These are phyloP conservation scores for Sphecodes monilicornis DNA, from an alignment of 2,888 invertebrate species.

Conservation along the genomic window DNA sequence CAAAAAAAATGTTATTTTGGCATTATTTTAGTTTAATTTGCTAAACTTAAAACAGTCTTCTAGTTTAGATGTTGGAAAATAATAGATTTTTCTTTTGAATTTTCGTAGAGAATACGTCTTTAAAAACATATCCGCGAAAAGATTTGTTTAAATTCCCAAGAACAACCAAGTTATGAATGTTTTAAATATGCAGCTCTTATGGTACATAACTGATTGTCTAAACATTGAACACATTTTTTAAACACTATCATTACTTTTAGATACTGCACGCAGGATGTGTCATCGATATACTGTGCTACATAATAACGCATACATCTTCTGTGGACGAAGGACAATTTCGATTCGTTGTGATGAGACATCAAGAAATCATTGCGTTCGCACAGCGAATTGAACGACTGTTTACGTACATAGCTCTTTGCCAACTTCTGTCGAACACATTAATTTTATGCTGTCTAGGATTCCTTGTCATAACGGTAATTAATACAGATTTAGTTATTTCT, in stretches of 20 bases:
- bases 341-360: constrained; percentile 56
- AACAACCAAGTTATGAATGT: background rate
- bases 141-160: too few relatives aligned
- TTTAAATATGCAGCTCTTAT: background rate
- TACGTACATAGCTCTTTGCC: constrained; percentile 61
- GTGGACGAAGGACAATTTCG: constrained; percentile 15
- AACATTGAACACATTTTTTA: background rate
- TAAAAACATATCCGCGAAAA: too few relatives aligned
- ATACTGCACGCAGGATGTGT: constrained; percentile 66
- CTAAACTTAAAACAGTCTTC: too few relatives aligned
- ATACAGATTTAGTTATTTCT: background rate
- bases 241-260: constrained; percentile 33
- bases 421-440: constrained; percentile 62
- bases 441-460: constrained; percentile 65
- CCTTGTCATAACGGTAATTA: constrained; percentile 54
- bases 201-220: background rate
- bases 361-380: constrained; percentile 57
- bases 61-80: too few relatives aligned
- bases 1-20: too few relatives aligned
- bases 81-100: too few relatives aligned
- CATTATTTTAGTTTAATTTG: too few relatives aligned
- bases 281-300: constrained; percentile 61
- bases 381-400: constrained; percentile 61
- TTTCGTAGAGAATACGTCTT: too few relatives aligned
- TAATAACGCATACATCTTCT: constrained; percentile 21